These are phyloP conservation scores for Caiman crocodilus DNA, from an alignment of 2,797 vertebrate genomes.

Conservation along the genomic window DNA sequence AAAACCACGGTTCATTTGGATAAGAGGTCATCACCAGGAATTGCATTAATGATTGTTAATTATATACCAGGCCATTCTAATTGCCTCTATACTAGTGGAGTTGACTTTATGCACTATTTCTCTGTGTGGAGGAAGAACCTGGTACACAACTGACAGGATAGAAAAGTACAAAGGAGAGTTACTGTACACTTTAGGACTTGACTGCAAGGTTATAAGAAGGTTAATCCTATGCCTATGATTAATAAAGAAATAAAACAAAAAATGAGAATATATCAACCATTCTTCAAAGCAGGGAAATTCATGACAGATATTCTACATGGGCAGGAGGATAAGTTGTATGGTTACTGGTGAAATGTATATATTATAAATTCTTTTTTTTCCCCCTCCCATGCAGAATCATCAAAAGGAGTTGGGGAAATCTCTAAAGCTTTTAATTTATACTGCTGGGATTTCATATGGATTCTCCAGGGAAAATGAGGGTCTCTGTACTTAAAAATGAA, in stretches of 20 bases:
- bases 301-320: neutral
- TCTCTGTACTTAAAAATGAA: neutral
- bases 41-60: too few relatives aligned
- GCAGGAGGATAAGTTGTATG: neutral
- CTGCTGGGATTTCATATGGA: neutral
- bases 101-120: neutral
- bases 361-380: neutral
- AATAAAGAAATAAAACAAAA: neutral
- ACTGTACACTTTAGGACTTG: neutral
- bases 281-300: neutral
- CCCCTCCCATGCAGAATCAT: neutral
- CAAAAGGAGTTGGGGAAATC: neutral
- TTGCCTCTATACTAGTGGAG: neutral
- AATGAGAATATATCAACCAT: neutral
- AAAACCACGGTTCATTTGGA: too few relatives aligned
- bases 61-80: neutral
- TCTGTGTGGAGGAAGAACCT: neutral
- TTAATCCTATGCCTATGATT: neutral
- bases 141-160: neutral
- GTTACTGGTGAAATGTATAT: neutral
- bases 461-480: neutral
- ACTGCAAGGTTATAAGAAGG: neutral
- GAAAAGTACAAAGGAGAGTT: neutral
- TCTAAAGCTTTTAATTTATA: neutral
- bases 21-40: too few relatives aligned